Percentiles rank a stretch among this genome's conserved stretches.
Evolutionary conservation across 2,113 vertebrate species (phyloP).

Genomic region (Gymnorhina tibicen): DNA sequence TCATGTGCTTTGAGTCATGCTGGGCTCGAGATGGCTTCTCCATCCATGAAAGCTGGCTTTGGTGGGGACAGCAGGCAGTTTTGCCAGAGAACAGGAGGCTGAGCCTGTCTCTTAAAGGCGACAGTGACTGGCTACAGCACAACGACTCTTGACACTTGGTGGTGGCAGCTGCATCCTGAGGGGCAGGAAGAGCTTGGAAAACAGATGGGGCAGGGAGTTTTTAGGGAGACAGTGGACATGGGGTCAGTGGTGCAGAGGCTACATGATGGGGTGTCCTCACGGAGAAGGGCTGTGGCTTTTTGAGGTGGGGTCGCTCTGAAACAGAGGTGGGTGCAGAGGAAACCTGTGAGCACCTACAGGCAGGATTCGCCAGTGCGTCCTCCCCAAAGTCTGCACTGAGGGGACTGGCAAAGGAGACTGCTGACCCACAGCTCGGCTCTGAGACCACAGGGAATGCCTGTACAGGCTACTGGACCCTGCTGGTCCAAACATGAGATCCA

Average conservation of each 20-base stretch:
- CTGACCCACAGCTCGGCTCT: rapidly evolving
- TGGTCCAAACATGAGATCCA: background rate
- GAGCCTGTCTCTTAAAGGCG: background rate
- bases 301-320: background rate
- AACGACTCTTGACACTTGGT: background rate
- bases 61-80: background rate
- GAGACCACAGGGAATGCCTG: background rate
- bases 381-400: background rate
- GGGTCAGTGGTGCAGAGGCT: background rate
- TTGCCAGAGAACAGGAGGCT: background rate
- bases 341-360: background rate
- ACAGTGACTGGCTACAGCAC: background rate
- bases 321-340: background rate
- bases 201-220: background rate
- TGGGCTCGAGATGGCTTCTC: conserved; percentile 6
- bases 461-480: background rate
- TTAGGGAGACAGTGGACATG: background rate
- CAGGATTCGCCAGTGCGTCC: background rate
- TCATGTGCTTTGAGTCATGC: conserved; percentile 45
- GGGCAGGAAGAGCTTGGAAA: background rate
- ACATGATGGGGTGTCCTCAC: background rate
- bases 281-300: background rate
- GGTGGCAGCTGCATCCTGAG: background rate
- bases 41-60: conserved; percentile 5
- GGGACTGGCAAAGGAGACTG: background rate